Evolutionary conservation across 2,113 vertebrate genomes (phyloP).

Genomic region (Oryzias celebensis): DNA sequence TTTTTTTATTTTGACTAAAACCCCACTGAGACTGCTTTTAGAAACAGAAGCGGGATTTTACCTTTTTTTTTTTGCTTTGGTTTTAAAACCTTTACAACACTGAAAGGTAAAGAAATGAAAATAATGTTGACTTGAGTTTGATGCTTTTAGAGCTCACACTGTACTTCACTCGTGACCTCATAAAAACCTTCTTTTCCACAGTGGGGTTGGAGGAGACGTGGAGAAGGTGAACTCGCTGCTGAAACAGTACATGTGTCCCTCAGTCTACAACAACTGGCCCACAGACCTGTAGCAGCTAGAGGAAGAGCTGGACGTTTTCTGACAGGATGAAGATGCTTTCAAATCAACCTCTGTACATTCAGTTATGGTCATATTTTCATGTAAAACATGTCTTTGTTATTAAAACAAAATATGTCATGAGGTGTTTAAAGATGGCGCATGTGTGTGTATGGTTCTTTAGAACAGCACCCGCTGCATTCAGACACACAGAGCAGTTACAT

Average conservation of each 20-base stretch:
- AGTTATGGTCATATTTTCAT: slow-evolving; percentile 25
- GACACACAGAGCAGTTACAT: too few species aligned
- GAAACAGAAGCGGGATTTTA: too few species aligned
- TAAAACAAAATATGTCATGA: slow-evolving; percentile 20
- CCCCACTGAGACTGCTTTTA: too few species aligned
- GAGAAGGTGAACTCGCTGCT: slow-evolving; percentile 72
- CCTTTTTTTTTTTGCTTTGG: too few species aligned
- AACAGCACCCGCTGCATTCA: too few species aligned
- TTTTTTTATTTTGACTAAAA: too few species aligned
- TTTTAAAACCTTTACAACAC: too few species aligned
- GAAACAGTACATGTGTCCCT: slow-evolving; percentile 76
- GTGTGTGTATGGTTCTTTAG: neutral
- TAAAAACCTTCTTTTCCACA: slow-evolving; percentile 32
- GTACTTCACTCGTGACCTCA: neutral
- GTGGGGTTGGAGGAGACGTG: slow-evolving; percentile 54
- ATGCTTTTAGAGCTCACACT: too few species aligned
- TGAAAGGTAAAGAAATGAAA: too few species aligned
- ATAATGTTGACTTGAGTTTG: too few species aligned
- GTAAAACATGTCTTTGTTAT: slow-evolving; percentile 35
- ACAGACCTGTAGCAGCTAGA: slow-evolving; percentile 44
- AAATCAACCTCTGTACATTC: slow-evolving; percentile 9
- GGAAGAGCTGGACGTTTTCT: too few species aligned
- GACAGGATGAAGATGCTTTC: too few species aligned
- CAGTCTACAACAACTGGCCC: slow-evolving; percentile 60
- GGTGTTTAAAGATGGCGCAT: neutral